Percentiles rank a stretch among this genome's conserved stretches.
These are phyloP conservation scores for Zaprionus ornatus DNA, from an alignment of 1,140 invertebrate genomes.

Conservation along the genomic window DNA sequence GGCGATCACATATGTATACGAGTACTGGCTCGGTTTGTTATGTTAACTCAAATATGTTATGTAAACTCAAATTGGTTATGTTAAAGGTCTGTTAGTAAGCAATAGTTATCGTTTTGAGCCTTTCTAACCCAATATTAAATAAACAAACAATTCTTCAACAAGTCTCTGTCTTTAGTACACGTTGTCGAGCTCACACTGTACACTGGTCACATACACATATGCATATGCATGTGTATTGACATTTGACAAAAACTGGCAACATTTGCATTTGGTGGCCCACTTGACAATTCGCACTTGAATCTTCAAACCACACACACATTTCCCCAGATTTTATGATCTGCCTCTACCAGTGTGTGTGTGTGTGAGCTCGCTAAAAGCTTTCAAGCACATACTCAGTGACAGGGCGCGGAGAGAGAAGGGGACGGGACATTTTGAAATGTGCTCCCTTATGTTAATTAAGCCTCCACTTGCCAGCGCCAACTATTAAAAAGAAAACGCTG, in stretches of 20 bases:
- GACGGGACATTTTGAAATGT: conserved; percentile 31
- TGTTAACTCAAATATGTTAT: neutral
- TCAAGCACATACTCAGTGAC: conserved; percentile 56
- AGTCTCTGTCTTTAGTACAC: neutral
- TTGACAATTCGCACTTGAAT: conserved; percentile 66
- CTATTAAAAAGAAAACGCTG: conserved; percentile 75
- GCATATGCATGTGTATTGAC: conserved; percentile 40
- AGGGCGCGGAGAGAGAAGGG: neutral
- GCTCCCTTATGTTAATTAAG: conserved; percentile 77
- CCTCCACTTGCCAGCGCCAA: conserved; percentile 69
- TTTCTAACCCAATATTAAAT: neutral
- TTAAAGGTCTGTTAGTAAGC: neutral
- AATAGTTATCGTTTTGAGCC: neutral
- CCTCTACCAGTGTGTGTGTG: conserved; percentile 8
- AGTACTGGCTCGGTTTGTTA: neutral
- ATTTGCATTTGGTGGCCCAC: conserved; percentile 63
- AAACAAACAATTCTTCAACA: neutral
- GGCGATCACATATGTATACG: too few species aligned
- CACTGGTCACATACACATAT: neutral
- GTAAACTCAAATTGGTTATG: neutral
- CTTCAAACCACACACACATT: conserved; percentile 25
- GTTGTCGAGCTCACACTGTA: neutral
- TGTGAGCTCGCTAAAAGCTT: conserved; percentile 62
- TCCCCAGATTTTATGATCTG: conserved; percentile 36
- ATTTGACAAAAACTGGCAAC: conserved; percentile 47